Evolutionary conservation across 2,113 vertebrate species (phyloP).

Genomic region (Menura novaehollandiae): DNA sequence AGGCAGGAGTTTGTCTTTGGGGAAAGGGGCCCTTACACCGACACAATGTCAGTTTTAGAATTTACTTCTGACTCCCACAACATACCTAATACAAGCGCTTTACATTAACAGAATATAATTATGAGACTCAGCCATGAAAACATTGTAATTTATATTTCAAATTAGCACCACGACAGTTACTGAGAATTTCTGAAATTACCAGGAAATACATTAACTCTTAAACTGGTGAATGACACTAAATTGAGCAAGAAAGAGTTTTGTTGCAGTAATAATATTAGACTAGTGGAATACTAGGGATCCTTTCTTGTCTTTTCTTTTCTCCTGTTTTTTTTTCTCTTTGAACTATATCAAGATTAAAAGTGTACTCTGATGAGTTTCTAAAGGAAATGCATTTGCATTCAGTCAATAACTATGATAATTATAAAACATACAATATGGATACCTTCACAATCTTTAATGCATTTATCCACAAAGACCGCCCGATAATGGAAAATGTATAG

Average conservation of each 20-base stretch:
- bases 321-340: background rate
- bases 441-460: background rate
- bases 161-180: background rate
- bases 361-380: background rate
- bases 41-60: conserved; percentile 10
- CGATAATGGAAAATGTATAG: background rate
- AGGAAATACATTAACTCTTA: background rate
- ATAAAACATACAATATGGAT: background rate
- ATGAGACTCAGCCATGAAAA: background rate
- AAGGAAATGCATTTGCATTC: background rate
- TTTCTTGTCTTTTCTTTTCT: background rate
- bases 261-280: background rate
- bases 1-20: conserved; percentile 27
- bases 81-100: background rate
- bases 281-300: background rate
- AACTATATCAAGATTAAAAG: background rate
- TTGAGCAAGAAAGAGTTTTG: background rate
- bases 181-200: background rate
- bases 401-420: background rate
- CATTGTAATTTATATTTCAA: background rate
- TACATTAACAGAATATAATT: background rate
- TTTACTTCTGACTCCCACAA: background rate
- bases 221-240: background rate
- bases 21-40: background rate
- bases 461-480: background rate